Evolutionary conservation across 2,113 vertebrate genomes (phyloP).

Genomic region (Chroicocephalus ridibundus): DNA sequence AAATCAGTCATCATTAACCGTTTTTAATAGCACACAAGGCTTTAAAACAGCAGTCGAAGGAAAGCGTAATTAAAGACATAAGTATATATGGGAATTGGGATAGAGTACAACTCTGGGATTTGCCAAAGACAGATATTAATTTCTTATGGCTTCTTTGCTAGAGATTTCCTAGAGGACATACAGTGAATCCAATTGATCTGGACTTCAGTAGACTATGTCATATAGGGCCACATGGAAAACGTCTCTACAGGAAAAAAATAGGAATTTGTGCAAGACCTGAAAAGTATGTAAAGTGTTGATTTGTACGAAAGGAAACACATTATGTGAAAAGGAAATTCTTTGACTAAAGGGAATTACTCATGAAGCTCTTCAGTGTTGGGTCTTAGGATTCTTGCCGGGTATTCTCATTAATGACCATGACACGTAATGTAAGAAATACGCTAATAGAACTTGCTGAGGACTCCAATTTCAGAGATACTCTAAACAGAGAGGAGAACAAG

Average conservation of each 20-base stretch:
- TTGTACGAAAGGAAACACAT: slow-evolving; percentile 12
- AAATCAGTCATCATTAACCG: neutral
- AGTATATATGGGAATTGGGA: slow-evolving; percentile 2
- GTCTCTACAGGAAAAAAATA: neutral
- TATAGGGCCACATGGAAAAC: neutral
- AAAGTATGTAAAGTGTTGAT: slow-evolving; percentile 4
- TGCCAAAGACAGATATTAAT: slow-evolving; percentile 6
- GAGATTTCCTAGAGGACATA: slow-evolving; percentile 44
- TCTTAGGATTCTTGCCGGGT: neutral
- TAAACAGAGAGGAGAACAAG: neutral
- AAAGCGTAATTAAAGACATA: slow-evolving; percentile 15
- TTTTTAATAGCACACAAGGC: neutral
- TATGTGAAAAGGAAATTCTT: slow-evolving; percentile 52
- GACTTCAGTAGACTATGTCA: neutral
- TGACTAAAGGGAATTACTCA: neutral
- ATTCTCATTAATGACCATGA: neutral
- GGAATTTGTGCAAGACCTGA: neutral
- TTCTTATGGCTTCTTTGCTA: slow-evolving; percentile 27
- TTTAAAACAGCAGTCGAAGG: neutral
- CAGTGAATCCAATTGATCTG: neutral
- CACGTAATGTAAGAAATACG: neutral
- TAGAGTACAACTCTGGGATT: neutral
- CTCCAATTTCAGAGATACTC: neutral
- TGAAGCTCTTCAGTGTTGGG: neutral
- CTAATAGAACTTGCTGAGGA: neutral